A percentile compares a stretch with the other conserved stretches of the same genome.
Evolutionary conservation across 2,113 vertebrate species (phyloP).

Genomic region (Struthio camelus): DNA sequence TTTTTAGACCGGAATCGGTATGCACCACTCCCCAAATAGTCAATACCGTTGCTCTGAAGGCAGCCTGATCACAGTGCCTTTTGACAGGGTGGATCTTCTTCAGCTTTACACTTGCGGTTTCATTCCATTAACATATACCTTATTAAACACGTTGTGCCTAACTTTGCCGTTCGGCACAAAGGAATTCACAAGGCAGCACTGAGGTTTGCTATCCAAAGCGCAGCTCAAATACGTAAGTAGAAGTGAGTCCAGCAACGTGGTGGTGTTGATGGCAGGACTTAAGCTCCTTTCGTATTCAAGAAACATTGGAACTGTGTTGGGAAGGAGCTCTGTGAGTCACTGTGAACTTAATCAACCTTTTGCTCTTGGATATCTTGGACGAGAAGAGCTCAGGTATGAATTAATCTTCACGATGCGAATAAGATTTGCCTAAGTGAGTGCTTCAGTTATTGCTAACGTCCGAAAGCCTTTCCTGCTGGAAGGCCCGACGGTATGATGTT

Average conservation of each 20-base stretch:
- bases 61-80: fast-evolving
- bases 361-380: background rate
- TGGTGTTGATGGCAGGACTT: background rate
- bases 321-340: background rate
- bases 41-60: background rate
- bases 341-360: background rate
- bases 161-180: background rate
- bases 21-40: background rate
- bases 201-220: background rate
- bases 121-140: fast-evolving
- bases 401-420: background rate
- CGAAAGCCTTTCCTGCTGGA: background rate
- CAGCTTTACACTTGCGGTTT: background rate
- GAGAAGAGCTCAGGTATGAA: background rate
- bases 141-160: fast-evolving
- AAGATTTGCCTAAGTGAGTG: background rate
- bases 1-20: background rate
- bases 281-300: background rate
- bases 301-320: background rate
- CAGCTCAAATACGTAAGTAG: background rate
- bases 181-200: background rate
- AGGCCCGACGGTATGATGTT: background rate
- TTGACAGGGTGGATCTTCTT: background rate
- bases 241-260: background rate
- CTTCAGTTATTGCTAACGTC: background rate